Base-by-base conservation (phyloP, 2,797 vertebrate species). In the Brachymystax lenok region DNA sequence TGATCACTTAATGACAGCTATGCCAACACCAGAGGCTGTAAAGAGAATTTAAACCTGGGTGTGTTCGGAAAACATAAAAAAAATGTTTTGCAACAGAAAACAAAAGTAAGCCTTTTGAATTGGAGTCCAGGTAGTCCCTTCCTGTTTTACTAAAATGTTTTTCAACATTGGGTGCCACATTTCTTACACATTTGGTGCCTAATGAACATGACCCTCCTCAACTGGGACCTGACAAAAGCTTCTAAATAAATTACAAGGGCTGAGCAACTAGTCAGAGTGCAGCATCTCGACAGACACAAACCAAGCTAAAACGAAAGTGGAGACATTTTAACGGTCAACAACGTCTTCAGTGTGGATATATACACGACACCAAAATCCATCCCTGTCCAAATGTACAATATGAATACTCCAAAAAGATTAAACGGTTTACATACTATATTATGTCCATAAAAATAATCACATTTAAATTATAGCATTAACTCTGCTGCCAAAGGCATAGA, bases 381-480 rank as follows among this genome's bases (percentile, higher is more conserved):
- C 74, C 78, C 83, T 86, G 81, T 82, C 85, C 52, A 79, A 89
- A 93, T 88, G 77, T 90, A 92, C 90, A 89, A 77, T 77, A 89
- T 79, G 72, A 82, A 88, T 88, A 91, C 74, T 10, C 40, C 10
- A 91, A 92, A 90, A n/a, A 40, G 72, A 61, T 81, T 63, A 50
- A 46, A 79, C 71, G 77, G 87, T 92, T 91, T 84, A 90, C 88
- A 91, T 86, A 88, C 87, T 90, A 90, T 90, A 92, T 88, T 89
- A 88, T 85, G 82, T 90, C 61, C 86, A 87, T 87, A 92, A 92
- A 86, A 91, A 91, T 92, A 91, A 92, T 82, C 82, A 69, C 84
- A 85, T 89, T 92, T 90, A 90, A 91, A 85, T 92, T 90, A 92
- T 82, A 92, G 85, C 84, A 89, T 86, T 87, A 82, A n/a, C 79